Evolutionary conservation across 2,797 vertebrate species (phyloP).

Genomic region (Poliocrania exsul): DNA sequence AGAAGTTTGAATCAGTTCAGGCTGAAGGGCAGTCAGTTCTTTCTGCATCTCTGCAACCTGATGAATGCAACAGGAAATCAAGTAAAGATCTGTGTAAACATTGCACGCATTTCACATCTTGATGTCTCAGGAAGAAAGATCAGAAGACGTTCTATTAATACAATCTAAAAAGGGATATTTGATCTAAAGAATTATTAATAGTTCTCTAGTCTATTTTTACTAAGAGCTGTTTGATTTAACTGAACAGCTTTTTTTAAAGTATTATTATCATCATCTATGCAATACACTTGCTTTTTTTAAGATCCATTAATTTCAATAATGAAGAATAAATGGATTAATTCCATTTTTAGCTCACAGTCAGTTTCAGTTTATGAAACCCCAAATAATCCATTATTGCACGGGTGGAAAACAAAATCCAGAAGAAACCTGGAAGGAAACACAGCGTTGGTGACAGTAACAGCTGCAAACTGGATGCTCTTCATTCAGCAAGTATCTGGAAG

Average conservation of each 20-base stretch:
- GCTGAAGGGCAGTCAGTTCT: slow-evolving; percentile 90
- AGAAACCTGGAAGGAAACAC: neutral
- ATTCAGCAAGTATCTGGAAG: neutral
- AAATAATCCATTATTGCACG: neutral
- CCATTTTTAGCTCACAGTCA: neutral
- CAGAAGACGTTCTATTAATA: neutral
- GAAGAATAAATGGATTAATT: neutral
- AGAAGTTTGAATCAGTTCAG: slow-evolving; percentile 89
- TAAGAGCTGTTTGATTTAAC: neutral
- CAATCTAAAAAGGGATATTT: neutral
- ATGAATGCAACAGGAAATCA: neutral
- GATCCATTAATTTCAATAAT: neutral
- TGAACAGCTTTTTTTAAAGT: neutral
- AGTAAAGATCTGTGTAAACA: neutral
- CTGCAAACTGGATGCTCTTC: neutral
- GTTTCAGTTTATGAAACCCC: neutral
- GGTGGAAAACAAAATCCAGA: neutral
- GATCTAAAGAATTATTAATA: neutral
- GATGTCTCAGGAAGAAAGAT: neutral
- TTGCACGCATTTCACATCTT: neutral
- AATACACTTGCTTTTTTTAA: neutral
- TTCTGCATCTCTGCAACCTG: slow-evolving; percentile 92
- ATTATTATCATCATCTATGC: neutral
- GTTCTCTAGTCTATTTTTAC: neutral
- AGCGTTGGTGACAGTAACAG: neutral